Conservation (phyloP, 2,113 vertebrate genomes). For the Leiothrix lutea region DNA sequence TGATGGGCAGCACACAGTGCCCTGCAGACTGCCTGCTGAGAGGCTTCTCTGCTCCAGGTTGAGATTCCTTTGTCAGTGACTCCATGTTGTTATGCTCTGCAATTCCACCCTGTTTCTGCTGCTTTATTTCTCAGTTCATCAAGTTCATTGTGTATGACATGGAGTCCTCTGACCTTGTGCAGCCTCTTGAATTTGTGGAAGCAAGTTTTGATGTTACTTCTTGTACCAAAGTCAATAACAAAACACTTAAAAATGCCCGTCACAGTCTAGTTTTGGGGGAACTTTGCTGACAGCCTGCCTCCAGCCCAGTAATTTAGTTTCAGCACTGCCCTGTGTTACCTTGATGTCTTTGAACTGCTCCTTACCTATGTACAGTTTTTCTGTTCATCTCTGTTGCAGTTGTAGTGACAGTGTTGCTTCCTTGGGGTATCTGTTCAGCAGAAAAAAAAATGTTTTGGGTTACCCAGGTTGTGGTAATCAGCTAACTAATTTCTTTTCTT, state of each 20-base stretch:
- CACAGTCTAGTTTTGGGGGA: background rate
- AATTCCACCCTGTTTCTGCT: background rate
- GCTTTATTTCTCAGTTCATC: background rate
- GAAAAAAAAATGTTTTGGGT: background rate
- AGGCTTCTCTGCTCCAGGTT: background rate
- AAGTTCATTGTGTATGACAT: background rate
- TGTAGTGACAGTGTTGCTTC: background rate
- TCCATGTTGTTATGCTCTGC: background rate
- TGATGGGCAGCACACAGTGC: accelerated
- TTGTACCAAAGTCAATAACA: background rate
- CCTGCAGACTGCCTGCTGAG: background rate
- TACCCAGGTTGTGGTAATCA: background rate
- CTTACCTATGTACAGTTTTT: background rate
- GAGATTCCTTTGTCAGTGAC: background rate
- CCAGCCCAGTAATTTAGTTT: background rate
- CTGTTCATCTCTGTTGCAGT: background rate
- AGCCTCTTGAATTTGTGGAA: background rate
- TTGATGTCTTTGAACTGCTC: background rate
- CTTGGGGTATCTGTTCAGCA: background rate
- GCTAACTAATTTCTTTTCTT: background rate
- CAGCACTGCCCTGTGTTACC: background rate
- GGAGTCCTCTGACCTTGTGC: background rate
- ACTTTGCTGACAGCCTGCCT: background rate
- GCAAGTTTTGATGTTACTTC: background rate
- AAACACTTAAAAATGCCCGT: background rate